These are phyloP conservation scores for Acleris sparsana DNA, from an alignment of 2,888 invertebrate species.

Conservation along the genomic window DNA sequence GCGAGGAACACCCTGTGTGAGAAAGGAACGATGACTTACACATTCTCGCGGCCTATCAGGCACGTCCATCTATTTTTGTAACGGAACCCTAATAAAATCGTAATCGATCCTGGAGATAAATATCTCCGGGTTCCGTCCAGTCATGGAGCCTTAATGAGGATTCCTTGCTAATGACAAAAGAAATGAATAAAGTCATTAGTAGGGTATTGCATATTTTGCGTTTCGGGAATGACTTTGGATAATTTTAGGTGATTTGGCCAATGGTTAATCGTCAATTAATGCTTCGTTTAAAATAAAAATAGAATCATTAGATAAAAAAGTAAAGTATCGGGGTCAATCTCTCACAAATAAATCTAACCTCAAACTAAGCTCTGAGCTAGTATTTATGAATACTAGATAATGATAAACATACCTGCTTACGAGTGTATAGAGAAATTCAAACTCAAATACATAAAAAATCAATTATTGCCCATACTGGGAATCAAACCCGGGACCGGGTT, in stretches of 20 bases:
- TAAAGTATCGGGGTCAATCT: too few species aligned
- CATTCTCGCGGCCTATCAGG: slow-evolving; percentile 23
- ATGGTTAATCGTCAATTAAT: neutral
- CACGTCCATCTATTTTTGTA: slow-evolving; percentile 36
- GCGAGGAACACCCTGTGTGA: too few species aligned
- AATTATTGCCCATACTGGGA: too few species aligned
- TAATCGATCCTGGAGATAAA: slow-evolving; percentile 30
- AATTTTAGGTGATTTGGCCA: neutral
- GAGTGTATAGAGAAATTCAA: too few species aligned
- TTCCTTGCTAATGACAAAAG: slow-evolving; percentile 35
- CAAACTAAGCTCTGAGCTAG: too few species aligned
- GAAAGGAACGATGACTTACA: slow-evolving; percentile 24
- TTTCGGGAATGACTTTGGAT: neutral
- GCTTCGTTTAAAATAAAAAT: too few species aligned
- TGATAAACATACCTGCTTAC: too few species aligned
- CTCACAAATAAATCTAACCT: too few species aligned
- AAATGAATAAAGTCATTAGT: slow-evolving; percentile 36
- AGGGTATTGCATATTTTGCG: slow-evolving; percentile 32
- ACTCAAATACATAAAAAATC: too few species aligned
- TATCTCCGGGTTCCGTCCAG: slow-evolving; percentile 29
- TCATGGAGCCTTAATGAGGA: slow-evolving; percentile 30
- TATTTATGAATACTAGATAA: too few species aligned
- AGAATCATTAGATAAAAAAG: too few species aligned
- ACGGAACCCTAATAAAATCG: slow-evolving; percentile 35
- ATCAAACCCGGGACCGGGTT: too few species aligned